phyloP scores from a whole-genome alignment of 2,113 vertebrate genomes.

The Ammospiza nelsoni region DNA sequence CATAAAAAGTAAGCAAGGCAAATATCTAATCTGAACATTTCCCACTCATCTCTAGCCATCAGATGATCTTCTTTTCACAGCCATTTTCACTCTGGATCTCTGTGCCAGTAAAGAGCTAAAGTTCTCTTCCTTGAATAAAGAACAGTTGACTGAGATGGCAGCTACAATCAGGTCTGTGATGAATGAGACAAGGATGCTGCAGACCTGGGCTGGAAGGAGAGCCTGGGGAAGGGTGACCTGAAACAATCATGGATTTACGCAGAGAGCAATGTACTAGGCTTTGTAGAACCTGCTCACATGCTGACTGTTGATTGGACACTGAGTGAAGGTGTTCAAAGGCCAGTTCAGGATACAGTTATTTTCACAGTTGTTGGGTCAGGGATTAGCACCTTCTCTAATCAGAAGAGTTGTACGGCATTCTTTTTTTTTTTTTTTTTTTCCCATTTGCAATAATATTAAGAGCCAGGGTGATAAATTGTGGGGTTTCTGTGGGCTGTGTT shows the following conservation, averaged over 20 bases:
- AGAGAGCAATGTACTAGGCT: not conserved
- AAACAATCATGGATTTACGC: accelerated
- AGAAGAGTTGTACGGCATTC: not conserved
- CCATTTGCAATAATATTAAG: not conserved
- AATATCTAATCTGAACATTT: not conserved
- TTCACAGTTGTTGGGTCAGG: not conserved
- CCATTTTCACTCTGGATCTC: not conserved
- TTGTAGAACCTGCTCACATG: not conserved
- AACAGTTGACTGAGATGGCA: not conserved
- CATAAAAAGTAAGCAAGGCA: not conserved
- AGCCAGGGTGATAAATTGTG: not conserved
- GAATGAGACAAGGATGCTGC: accelerated
- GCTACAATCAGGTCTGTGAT: not conserved
- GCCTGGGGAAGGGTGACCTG: not conserved
- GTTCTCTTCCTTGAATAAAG: not conserved
- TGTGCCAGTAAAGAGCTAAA: not conserved
- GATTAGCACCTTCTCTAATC: not conserved
- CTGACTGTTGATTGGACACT: not conserved
- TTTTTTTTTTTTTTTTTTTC: too few relatives aligned
- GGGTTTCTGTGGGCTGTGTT: not conserved
- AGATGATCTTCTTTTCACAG: not conserved
- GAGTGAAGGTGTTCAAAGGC: not conserved
- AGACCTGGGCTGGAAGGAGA: not conserved
- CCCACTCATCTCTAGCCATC: not conserved
- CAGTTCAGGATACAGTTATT: accelerated